phyloP scores from a whole-genome alignment of 1,140 invertebrate genomes.

The Cherax destructor region DNA sequence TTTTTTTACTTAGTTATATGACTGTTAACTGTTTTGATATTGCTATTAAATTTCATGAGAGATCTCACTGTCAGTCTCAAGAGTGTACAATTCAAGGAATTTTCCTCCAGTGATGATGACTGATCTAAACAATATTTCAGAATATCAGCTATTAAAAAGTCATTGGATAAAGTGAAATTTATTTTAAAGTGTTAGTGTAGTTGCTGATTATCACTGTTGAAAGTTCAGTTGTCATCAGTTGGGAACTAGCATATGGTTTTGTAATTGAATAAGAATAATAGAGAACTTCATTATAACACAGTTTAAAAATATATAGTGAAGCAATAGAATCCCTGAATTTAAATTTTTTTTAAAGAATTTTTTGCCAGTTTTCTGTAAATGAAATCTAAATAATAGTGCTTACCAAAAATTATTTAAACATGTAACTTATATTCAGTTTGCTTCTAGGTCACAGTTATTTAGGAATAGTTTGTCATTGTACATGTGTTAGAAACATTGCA shows the following conservation, averaged over 20 bases:
- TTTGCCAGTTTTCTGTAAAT: neutral
- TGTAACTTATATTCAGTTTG: neutral
- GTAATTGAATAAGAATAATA: neutral
- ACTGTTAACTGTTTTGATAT: neutral
- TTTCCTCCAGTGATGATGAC: neutral
- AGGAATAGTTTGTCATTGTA: neutral
- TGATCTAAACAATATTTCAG: neutral
- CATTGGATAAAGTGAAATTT: neutral
- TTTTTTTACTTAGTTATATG: constrained; percentile 13
- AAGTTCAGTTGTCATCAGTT: neutral
- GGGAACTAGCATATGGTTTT: neutral
- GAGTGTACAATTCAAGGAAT: neutral
- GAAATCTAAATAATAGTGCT: neutral
- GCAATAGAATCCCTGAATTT: neutral
- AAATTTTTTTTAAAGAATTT: neutral
- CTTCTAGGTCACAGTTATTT: neutral
- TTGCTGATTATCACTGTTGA: neutral
- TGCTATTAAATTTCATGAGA: constrained; percentile 6
- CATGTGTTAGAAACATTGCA: too few relatives aligned
- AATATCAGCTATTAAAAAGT: neutral
- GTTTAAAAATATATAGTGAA: neutral
- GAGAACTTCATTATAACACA: neutral
- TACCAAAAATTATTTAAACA: neutral
- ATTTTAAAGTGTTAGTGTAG: neutral
- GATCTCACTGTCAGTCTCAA: neutral